Evolutionary conservation across 2,113 vertebrate species (phyloP).

Genomic region (Prionailurus bengalensis): DNA sequence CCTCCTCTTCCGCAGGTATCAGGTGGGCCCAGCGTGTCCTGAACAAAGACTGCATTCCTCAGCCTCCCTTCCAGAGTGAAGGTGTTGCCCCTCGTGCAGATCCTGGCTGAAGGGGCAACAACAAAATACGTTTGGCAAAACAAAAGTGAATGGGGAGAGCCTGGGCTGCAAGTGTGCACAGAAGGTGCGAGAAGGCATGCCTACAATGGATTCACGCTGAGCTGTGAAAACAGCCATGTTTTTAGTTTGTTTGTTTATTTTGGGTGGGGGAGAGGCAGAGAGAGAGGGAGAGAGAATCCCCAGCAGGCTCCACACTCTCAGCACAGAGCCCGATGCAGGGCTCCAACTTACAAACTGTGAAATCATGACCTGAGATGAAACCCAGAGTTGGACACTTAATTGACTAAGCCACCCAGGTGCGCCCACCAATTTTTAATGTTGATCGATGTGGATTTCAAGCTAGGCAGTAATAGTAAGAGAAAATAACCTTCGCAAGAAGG

Average conservation of each 20-base stretch:
- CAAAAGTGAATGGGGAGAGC: no score
- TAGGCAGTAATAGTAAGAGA: neutral
- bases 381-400: no score
- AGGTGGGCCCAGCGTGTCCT: rapidly evolving
- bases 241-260: neutral
- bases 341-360: no score
- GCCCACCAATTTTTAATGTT: neutral
- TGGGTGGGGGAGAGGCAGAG: no score
- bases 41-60: neutral
- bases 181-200: rapidly evolving
- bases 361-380: no score
- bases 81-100: neutral
- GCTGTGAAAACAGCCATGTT: neutral
- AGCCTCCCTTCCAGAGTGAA: neutral
- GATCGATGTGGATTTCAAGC: neutral
- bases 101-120: neutral
- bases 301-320: no score
- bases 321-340: no score
- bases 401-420: no score
- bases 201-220: neutral
- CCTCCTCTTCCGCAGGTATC: neutral
- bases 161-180: neutral
- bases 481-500: neutral
- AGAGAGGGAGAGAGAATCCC: no score
- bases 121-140: neutral